Conservation (phyloP, 2,888 invertebrate species). For the Watsonalla cultraria region DNA sequence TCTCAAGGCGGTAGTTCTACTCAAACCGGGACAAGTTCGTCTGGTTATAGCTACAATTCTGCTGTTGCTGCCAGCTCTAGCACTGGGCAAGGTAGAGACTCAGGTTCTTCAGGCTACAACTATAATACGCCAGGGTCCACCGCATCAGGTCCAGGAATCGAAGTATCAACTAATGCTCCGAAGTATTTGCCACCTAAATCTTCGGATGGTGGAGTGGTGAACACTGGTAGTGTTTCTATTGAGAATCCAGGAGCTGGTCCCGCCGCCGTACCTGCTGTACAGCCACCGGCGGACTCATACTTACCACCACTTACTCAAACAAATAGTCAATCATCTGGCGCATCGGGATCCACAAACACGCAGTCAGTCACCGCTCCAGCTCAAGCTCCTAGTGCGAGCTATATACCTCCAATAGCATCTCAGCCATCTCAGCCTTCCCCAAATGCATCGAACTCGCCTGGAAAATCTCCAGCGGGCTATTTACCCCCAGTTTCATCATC, state of each 20-base stretch:
- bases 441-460: slow-evolving; percentile 11
- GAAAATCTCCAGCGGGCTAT: slow-evolving; percentile 27
- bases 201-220: slow-evolving; percentile 12
- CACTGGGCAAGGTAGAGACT: slow-evolving; percentile 10
- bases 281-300: slow-evolving; percentile 28
- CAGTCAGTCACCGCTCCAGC: slow-evolving; percentile 11
- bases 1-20: neutral
- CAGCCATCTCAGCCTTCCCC: slow-evolving; percentile 18
- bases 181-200: slow-evolving; percentile 53
- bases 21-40: slow-evolving; percentile 1
- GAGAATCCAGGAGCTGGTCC: slow-evolving; percentile 9
- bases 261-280: slow-evolving; percentile 13
- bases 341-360: slow-evolving; percentile 10
- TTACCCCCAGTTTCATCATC: slow-evolving; percentile 34
- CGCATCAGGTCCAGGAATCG: slow-evolving; percentile 7
- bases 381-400: slow-evolving; percentile 24
- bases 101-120: slow-evolving; percentile 22
- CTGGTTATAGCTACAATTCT: slow-evolving; percentile 24
- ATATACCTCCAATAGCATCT: slow-evolving; percentile 27
- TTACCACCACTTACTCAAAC: slow-evolving; percentile 30
- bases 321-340: slow-evolving; percentile 8
- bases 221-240: slow-evolving; percentile 17
- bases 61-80: slow-evolving; percentile 13
- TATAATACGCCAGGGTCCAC: slow-evolving; percentile 3
- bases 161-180: slow-evolving; percentile 54